These are phyloP conservation scores for Zeuzera pyrina DNA, from an alignment of 2,888 invertebrate species.

Conservation along the genomic window DNA sequence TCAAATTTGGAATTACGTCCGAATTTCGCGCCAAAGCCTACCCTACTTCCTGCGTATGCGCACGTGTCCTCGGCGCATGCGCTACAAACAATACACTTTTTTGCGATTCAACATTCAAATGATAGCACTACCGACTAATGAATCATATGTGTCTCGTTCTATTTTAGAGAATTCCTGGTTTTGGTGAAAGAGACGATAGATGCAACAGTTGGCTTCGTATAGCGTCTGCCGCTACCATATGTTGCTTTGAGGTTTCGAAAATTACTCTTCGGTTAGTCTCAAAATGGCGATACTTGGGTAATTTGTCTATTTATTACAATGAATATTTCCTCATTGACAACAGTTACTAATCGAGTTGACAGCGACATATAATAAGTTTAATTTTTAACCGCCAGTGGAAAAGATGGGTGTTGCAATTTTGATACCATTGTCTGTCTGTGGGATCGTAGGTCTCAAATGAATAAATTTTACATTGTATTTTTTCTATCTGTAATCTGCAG, in stretches of 20 bases:
- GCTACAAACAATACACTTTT: constrained; percentile 57
- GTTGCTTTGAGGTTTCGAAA: constrained; percentile 67
- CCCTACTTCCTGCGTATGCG: constrained; percentile 49
- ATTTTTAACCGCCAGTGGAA: too few species aligned
- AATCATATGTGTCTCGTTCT: constrained; percentile 43
- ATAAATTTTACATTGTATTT: too few species aligned
- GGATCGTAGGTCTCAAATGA: too few species aligned
- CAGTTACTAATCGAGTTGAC: too few species aligned
- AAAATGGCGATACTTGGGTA: constrained; percentile 46
- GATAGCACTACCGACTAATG: constrained; percentile 64
- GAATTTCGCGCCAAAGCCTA: constrained; percentile 66
- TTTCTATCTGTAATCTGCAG: too few species aligned
- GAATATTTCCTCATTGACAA: too few species aligned
- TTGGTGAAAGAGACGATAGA: constrained; percentile 30
- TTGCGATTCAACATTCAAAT: constrained; percentile 63
- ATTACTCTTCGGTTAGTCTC: constrained; percentile 44
- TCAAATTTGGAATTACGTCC: constrained; percentile 50
- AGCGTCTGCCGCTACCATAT: constrained; percentile 69
- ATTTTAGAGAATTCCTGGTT: constrained; percentile 12
- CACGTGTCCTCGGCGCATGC: constrained; percentile 51
- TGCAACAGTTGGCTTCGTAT: constrained; percentile 59
- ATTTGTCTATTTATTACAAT: constrained; percentile 49
- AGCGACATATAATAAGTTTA: too few species aligned
- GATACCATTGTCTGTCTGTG: too few species aligned
- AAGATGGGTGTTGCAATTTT: too few species aligned